phyloP scores from a whole-genome alignment of 2,888 invertebrate genomes.

The Yponomeuta sedellus region DNA sequence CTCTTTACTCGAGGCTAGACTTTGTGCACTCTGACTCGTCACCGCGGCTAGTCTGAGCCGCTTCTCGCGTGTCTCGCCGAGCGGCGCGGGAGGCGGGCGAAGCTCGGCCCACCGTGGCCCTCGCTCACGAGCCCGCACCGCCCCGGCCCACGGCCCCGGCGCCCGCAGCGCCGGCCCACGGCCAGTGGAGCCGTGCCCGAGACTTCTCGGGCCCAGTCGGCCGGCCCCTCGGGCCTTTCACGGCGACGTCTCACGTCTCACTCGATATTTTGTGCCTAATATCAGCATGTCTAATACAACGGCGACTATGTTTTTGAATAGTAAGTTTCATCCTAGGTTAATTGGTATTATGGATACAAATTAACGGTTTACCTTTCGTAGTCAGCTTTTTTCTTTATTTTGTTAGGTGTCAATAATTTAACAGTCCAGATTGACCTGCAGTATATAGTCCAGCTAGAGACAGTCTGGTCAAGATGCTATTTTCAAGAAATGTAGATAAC shows the following conservation, averaged over 20 bases:
- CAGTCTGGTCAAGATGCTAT: no score
- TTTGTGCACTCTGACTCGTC: constrained; percentile 54
- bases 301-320: constrained; percentile 41
- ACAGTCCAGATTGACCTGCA: no score
- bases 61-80: constrained; percentile 45
- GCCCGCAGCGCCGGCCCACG: constrained; percentile 24
- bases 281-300: constrained; percentile 25
- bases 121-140: background rate
- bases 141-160: constrained; percentile 24
- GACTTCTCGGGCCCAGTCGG: constrained; percentile 4
- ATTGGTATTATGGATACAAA: constrained; percentile 19
- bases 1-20: constrained; percentile 43
- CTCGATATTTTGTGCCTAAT: constrained; percentile 11
- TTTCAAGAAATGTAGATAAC: no score
- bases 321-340: constrained; percentile 40
- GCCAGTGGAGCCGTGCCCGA: background rate
- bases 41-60: constrained; percentile 68
- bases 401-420: no score
- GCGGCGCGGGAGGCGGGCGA: constrained; percentile 29
- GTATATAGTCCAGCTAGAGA: no score
- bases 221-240: background rate
- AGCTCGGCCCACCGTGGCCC: constrained; percentile 29
- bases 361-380: constrained; percentile 5
- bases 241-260: constrained; percentile 26
- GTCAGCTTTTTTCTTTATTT: background rate